A percentile compares a stretch with the other conserved stretches of the same genome.
Evolutionary conservation across 2,888 invertebrate genomes (phyloP).

Genomic region (Xestobium rufovillosum): DNA sequence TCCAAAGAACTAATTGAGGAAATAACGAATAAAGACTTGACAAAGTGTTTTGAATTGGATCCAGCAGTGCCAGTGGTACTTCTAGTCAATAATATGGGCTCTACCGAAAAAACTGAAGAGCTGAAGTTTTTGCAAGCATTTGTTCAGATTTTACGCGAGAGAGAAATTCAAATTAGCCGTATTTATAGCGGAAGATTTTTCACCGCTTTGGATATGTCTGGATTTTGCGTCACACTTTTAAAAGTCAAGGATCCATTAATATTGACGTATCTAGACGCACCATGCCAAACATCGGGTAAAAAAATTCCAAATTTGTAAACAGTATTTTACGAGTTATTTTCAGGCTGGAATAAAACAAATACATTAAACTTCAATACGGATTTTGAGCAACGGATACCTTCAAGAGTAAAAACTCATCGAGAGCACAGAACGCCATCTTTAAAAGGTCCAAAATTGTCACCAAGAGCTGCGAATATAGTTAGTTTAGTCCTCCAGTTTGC

Average conservation of each 20-base stretch:
- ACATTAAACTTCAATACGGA: too few species aligned
- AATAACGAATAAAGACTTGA: conserved; percentile 26
- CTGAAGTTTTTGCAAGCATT: conserved; percentile 48
- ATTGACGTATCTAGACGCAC: conserved; percentile 51
- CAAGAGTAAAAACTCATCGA: too few species aligned
- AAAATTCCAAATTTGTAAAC: too few species aligned
- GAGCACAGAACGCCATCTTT: conserved; percentile 6
- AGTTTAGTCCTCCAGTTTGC: conserved; percentile 38
- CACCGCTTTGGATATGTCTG: conserved; percentile 72
- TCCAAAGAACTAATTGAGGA: conserved; percentile 46
- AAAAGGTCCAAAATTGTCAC: conserved; percentile 37
- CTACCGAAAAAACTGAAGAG: conserved; percentile 67
- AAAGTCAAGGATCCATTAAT: conserved; percentile 47
- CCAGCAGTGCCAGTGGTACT: conserved; percentile 46
- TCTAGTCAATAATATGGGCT: conserved; percentile 69
- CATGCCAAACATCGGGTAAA: conserved; percentile 54
- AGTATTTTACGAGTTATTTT: not conserved
- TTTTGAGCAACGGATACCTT: too few species aligned
- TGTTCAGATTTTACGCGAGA: conserved; percentile 28
- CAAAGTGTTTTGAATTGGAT: conserved; percentile 23
- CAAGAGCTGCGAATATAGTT: conserved; percentile 31
- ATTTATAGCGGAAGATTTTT: conserved; percentile 49
- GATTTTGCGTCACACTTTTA: conserved; percentile 66
- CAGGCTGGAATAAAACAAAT: not conserved
- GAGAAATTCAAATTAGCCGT: conserved; percentile 26